Evolutionary conservation across 2,888 invertebrate species (phyloP), one percentile per base, ranked within the genome.

Genomic region (Chloroclysta siterata): DNA sequence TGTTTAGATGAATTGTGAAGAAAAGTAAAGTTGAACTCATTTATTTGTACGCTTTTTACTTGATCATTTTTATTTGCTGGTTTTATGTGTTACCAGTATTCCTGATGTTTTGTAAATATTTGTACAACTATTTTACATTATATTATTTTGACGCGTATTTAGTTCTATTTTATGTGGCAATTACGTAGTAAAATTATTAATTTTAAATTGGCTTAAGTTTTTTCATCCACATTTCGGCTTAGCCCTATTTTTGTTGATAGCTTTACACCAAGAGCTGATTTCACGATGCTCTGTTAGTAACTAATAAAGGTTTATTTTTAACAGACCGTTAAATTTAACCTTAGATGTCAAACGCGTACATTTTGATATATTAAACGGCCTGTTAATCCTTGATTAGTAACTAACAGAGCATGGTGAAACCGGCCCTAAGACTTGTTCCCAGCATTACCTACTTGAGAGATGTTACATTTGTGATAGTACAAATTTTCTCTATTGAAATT

Each of bases 391-490:
- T n/a, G n/a, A n/a, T n/a, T n/a, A n/a, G n/a, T n/a, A n/a, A n/a
- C n/a, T n/a, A n/a, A n/a, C n/a, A n/a, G n/a, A n/a, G n/a, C n/a
- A n/a, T n/a, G n/a, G n/a, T n/a, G n/a, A n/a, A n/a, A n/a, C n/a
- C n/a, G n/a, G n/a, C n/a, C n/a, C n/a, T 28, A 59, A 52, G 66
- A 71, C 60, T 65, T 65, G 13, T 72, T 69, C 70, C 74, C 66
- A 63, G 71, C 72, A 70, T 70, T 64, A 57, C 48, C 62, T 62
- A 58, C 52, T 58, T 14, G 60, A 60, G 57, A 58, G 29, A 50
- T 50, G 28, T 50, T 53, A 56, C 66, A 42, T 81, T 87, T 88
- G 84, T 86, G 85, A 90, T 89, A 92, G 92, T 92, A 92, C 91
- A 92, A 92, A 91, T 69, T 61, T 58, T 68, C 64, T 55, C 61